Evolutionary conservation across 1,140 invertebrate species (phyloP), one percentile per base, ranked within the genome.

Genomic region (Drosophila littoralis): DNA sequence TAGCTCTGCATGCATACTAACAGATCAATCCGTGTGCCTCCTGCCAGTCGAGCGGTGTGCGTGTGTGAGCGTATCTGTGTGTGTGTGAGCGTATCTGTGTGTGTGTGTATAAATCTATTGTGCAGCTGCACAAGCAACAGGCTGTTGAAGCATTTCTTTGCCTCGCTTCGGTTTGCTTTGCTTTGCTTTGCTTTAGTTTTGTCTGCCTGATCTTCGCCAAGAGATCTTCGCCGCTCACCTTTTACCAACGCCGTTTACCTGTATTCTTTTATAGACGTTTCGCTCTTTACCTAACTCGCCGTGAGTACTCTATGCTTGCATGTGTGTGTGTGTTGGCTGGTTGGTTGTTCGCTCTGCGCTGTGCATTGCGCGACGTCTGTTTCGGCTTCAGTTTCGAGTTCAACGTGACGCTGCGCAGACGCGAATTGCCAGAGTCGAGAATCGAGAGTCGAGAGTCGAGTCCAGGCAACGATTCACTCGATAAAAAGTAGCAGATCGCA

Each of bases 341-440:
- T 46, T 52, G 57, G 66, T 52, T 40, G 28, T 8, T 36, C 57
- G 33, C 57, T 70, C 70, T 58, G 67, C 36, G 67, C 52, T 69
- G 69, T 64, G 78, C 50, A 66, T 33, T 65, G 52, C 35, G 68
- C 40, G 52, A 65, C 17, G 52, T 54, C 35, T 15, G 38, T 22
- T 74, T 79, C 65, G 72, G 67, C 57, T 77, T 86, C 79, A 91
- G 90, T 91, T 84, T 85, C 77, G 79, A 86, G 75, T 68, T 73
- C 51, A 82, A 91, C 89, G 86, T 91, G 80, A 86, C 76, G 81
- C 85, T 91, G 90, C 90, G 79, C 85, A 91, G 89, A 83, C 84
- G 89, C 89, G 71, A 80, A 75, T 71, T 65, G 79, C 40, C 32
- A 17, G 48, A 51, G 51, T 51, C 33, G 40, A 28, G 60, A 42